These are phyloP conservation scores for Daktulosphaira vitifoliae DNA, from an alignment of 1,140 invertebrate genomes.

Conservation along the genomic window DNA sequence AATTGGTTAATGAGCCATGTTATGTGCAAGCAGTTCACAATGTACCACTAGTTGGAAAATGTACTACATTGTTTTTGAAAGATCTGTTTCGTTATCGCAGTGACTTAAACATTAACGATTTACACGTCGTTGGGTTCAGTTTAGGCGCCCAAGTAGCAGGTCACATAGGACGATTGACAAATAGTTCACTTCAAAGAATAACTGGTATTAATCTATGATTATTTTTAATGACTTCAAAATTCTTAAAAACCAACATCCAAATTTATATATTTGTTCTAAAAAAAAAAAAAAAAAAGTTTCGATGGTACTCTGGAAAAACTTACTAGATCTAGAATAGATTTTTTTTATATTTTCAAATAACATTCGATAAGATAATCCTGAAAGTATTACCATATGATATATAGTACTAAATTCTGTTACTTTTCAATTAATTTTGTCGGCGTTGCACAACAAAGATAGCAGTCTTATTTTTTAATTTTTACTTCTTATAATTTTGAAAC, in stretches of 20 bases:
- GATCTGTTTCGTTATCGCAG: slow-evolving; percentile 43
- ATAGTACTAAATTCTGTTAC: no score
- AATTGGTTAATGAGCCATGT: slow-evolving; percentile 51
- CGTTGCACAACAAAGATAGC: no score
- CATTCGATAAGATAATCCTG: no score
- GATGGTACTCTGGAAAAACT: no score
- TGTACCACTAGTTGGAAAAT: slow-evolving; percentile 49
- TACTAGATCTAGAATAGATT: no score
- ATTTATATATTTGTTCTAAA: not conserved
- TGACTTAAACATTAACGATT: slow-evolving; percentile 41
- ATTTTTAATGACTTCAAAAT: no score
- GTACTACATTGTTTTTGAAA: slow-evolving; percentile 43
- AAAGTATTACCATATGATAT: no score
- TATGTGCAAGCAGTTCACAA: slow-evolving; percentile 51
- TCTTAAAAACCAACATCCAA: not conserved
- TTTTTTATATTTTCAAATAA: no score
- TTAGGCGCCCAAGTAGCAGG: slow-evolving; percentile 66
- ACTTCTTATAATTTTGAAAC: no score
- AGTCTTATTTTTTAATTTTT: no score
- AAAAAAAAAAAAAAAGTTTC: slow-evolving; percentile 16
- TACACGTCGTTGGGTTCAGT: slow-evolving; percentile 68
- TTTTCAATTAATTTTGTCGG: no score
- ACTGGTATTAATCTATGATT: slow-evolving; percentile 40
- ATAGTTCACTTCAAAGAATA: slow-evolving; percentile 39
- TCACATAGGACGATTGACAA: slow-evolving; percentile 44